Conservation (phyloP, 2,888 invertebrate species). For the Morpho helenor region DNA sequence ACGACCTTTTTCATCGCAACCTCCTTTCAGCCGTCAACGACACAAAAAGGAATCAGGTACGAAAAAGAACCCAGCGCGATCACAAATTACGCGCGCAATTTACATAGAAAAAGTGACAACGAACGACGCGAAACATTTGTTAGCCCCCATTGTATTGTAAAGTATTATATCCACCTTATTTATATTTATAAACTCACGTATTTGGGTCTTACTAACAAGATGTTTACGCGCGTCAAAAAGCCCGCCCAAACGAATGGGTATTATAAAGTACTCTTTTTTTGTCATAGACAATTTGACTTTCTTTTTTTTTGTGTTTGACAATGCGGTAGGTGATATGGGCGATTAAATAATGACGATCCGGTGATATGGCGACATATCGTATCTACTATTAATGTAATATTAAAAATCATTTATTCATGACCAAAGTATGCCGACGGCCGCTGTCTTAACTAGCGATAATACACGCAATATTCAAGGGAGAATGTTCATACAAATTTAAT, state of each 20-base stretch:
- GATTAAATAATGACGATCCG: no score
- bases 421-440: no score
- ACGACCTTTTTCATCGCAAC: conserved; percentile 16
- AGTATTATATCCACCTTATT: conserved; percentile 36
- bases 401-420: no score
- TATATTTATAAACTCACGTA: conserved; percentile 71
- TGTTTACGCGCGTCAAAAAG: conserved; percentile 57
- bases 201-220: conserved; percentile 73
- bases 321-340: conserved; percentile 17
- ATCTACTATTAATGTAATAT: no score
- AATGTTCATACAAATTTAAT: no score
- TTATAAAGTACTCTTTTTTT: conserved; percentile 10
- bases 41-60: conserved; percentile 33
- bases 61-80: conserved; percentile 34
- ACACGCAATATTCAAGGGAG: no score
- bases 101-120: conserved; percentile 74
- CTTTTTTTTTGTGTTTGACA: conserved; percentile 11
- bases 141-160: conserved; percentile 62
- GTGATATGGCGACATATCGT: no score
- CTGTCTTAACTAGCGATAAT: no score
- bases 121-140: conserved; percentile 66
- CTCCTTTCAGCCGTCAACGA: conserved; percentile 38
- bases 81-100: conserved; percentile 71
- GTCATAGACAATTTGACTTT: conserved; percentile 12
- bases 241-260: conserved; percentile 41